Conservation (phyloP, 1,140 invertebrate species). For the Uloborus diversus region DNA sequence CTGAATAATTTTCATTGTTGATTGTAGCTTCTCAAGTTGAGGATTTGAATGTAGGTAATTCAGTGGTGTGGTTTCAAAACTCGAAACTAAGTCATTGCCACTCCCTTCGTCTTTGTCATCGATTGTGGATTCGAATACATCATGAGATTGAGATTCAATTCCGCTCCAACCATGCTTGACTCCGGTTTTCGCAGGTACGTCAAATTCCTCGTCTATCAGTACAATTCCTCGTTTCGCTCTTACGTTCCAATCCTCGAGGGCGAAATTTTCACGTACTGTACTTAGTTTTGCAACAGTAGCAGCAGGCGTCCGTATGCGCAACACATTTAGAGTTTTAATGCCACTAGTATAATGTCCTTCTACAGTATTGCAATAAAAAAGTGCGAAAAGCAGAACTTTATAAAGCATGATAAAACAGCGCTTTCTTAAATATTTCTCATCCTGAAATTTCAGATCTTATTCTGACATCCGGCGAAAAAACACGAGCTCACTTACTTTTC, state of each 20-base stretch:
- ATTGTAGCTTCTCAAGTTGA: no score
- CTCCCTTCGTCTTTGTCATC: neutral
- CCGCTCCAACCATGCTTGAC: slow-evolving; percentile 13
- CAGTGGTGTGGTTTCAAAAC: neutral
- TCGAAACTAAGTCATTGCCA: neutral
- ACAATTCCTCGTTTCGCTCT: slow-evolving; percentile 4
- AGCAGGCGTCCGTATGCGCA: no score
- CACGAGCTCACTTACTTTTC: neutral
- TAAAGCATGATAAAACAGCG: no score
- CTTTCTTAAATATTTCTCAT: neutral
- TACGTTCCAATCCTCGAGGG: neutral
- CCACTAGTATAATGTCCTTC: neutral
- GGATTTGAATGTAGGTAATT: no score
- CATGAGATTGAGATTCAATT: no score
- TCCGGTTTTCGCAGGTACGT: neutral
- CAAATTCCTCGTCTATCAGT: slow-evolving; percentile 23
- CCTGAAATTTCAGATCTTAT: neutral
- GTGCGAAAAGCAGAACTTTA: neutral
- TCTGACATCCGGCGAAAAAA: slow-evolving; percentile 9
- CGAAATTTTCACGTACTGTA: neutral
- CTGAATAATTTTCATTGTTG: no score
- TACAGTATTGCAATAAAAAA: neutral
- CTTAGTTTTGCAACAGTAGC: neutral
- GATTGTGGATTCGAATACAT: neutral
- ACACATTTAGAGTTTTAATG: neutral